A percentile compares a stretch with the other conserved stretches of the same genome.
Evolutionary conservation across 2,113 vertebrate genomes (phyloP).

Genomic region (Misgurnus anguillicaudatus): DNA sequence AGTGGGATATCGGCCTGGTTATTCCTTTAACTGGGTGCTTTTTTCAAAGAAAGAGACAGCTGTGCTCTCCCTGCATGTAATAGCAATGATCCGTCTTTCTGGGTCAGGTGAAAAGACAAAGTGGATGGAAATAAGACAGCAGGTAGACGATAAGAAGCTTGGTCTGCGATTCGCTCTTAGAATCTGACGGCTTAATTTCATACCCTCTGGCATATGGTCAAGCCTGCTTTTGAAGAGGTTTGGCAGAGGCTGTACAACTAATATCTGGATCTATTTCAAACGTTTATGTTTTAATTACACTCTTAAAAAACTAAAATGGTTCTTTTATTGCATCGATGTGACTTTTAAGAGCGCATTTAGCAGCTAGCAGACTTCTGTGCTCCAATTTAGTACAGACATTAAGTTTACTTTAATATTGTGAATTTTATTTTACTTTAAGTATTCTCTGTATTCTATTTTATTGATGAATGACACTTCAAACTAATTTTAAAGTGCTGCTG

Average conservation of each 20-base stretch:
- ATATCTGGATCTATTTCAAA: constrained; percentile 11
- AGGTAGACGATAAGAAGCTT: constrained; percentile 14
- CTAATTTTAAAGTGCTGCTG: no score
- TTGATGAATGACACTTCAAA: no score
- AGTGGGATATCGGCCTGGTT: constrained; percentile 25
- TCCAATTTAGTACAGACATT: background rate
- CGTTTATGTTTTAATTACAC: background rate
- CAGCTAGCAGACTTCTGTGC: background rate
- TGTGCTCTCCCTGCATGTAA: constrained; percentile 38
- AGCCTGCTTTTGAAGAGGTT: constrained; percentile 36
- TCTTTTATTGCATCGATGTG: no score
- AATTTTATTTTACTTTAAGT: no score
- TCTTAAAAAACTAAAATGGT: no score
- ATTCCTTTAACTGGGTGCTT: constrained; percentile 3
- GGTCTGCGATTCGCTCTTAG: background rate
- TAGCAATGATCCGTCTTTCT: background rate
- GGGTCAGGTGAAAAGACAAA: constrained; percentile 6
- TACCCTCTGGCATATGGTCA: constrained; percentile 19
- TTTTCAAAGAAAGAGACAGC: constrained; percentile 34
- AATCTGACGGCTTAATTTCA: constrained; percentile 21
- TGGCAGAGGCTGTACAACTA: constrained; percentile 13
- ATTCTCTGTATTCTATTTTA: no score
- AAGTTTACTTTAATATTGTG: no score
- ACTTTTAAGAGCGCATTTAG: background rate
- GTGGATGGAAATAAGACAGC: background rate